Base-by-base conservation (phyloP, 2,888 invertebrate species). In the Conomelus anceps region DNA sequence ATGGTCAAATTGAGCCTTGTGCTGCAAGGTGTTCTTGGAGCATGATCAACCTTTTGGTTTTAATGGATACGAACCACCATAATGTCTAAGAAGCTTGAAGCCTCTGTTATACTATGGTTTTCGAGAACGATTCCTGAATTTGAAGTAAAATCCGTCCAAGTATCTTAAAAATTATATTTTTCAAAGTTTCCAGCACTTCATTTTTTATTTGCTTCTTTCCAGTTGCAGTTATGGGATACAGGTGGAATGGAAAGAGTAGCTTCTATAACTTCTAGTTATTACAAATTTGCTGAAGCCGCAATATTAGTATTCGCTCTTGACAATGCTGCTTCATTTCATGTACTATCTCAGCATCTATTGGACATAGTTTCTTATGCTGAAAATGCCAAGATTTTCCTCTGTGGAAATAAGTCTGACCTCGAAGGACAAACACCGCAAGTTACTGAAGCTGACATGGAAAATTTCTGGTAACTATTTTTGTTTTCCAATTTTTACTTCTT, bases 241-340 rank as follows among this genome's bases (percentile, higher is more conserved):
- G 98, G 98, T 91, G 98, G 98, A 88, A 98, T 99, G 98, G 99
- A 99, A 93, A 95, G 98, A 92, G 98, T 98, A 91, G 98, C 98
- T 86, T 98, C 98, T 3, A 97, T 99, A 22, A 98, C 98, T 17
- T 98, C 98, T 26, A 98, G 98, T 92, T 99, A 99, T 93, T 99
- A 98, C 93, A 98, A 98, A 94, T 98, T 98, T 94, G 97, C 98
- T 3, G 98, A 98, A 93, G 98, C 98, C 90, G 98, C 98, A 90
- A 96, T 99, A 92, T 94, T 99, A 91, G 98, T 98, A 7, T 99
- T 98, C 94, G 96, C 98, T 63, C 94, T 98, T 91, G 98, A 98
- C 92, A 98, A 98, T 94, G 96, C 97, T 11, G 97, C 98, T 63
- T 98, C 98, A 11, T 98, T 99, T 94, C 97, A 98, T 93, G 95